A percentile compares a stretch with the other conserved stretches of the same genome.
Conservation (phyloP, 1,140 invertebrate genomes). For the Branchinecta lynchi region DNA sequence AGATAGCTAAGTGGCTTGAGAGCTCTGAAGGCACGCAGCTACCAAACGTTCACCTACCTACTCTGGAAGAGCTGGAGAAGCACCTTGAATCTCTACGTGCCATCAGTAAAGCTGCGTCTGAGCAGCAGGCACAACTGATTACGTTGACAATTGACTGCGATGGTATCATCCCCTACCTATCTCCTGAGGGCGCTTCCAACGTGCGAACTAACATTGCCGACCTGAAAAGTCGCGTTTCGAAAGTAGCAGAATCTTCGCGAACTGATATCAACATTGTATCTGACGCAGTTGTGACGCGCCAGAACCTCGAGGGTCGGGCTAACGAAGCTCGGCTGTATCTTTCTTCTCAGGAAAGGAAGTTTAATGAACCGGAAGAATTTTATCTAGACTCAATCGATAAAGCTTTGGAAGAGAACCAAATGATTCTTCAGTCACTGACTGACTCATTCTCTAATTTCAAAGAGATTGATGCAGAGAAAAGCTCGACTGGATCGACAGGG, state of each 20-base stretch:
- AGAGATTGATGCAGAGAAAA: not conserved
- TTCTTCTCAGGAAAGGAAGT: conserved; percentile 51
- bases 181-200: conserved; percentile 52
- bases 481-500: too few relatives aligned
- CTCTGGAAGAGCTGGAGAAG: conserved; percentile 24
- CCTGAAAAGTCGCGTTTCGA: conserved; percentile 50
- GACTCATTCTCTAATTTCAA: not conserved
- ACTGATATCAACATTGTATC: conserved; percentile 58
- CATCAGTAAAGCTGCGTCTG: conserved; percentile 38
- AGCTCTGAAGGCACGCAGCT: conserved; percentile 20
- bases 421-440: not conserved
- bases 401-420: not conserved
- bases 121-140: conserved; percentile 62
- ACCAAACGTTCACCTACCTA: conserved; percentile 15
- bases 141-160: conserved; percentile 59
- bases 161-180: conserved; percentile 51
- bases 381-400: conserved; percentile 56
- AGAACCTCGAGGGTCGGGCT: conserved; percentile 69
- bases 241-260: conserved; percentile 52
- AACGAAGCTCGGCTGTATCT: conserved; percentile 70
- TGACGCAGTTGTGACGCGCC: conserved; percentile 55
- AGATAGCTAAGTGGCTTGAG: conserved; percentile 27
- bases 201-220: conserved; percentile 52
- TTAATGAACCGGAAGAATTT: conserved; percentile 61
- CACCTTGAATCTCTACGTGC: conserved; percentile 19